Percentiles rank a stretch among this genome's conserved stretches.
Evolutionary conservation across 2,888 invertebrate genomes (phyloP).

Genomic region (Nephrotoma guestfalica): DNA sequence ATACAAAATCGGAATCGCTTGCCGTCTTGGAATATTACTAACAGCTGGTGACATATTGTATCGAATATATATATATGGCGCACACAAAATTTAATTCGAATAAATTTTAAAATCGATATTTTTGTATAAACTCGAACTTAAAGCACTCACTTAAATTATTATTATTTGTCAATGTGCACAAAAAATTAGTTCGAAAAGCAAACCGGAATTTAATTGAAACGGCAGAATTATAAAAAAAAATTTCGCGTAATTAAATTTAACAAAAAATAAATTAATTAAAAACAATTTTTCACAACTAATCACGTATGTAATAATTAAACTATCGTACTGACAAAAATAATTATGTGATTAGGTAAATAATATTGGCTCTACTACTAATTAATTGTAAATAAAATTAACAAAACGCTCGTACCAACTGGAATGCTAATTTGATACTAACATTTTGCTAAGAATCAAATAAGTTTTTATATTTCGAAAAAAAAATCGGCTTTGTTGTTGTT

Average conservation of each 20-base stretch:
- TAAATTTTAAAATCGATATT: background rate
- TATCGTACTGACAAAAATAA: too few relatives aligned
- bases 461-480: background rate
- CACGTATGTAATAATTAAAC: background rate
- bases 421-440: background rate
- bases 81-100: background rate
- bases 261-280: background rate
- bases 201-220: background rate
- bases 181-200: background rate
- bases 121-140: background rate
- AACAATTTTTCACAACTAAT: background rate
- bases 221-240: background rate
- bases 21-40: conserved; percentile 33
- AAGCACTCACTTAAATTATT: background rate
- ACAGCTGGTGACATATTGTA: background rate
- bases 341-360: too few relatives aligned
- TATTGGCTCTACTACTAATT: background rate
- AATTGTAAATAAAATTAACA: background rate
- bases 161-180: background rate
- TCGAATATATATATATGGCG: background rate
- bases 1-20: conserved; percentile 61
- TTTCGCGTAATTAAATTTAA: background rate
- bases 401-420: background rate
- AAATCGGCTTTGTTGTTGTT: background rate
- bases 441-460: background rate